Conservation (phyloP, 1,140 invertebrate genomes). For the Rhysida immarginata region DNA sequence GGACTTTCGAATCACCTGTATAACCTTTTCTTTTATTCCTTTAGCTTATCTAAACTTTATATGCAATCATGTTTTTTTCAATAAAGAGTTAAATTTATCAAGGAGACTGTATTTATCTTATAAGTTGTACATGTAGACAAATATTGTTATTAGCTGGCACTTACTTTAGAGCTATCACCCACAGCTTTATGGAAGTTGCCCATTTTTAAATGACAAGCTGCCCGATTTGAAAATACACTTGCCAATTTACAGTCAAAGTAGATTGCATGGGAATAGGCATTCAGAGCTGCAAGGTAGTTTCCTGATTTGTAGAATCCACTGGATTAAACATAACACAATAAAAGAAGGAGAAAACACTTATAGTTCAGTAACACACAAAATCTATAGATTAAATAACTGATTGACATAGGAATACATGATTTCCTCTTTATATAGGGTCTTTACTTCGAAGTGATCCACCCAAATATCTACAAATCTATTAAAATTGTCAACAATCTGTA, state of each 20-base stretch:
- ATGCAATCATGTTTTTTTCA: background rate
- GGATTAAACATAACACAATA: no score
- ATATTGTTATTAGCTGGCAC: background rate
- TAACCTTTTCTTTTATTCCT: background rate
- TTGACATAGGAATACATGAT: background rate
- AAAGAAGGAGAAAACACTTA: slow-evolving; percentile 1
- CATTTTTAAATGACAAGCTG: slow-evolving; percentile 54
- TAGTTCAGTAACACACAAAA: background rate
- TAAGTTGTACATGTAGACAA: background rate
- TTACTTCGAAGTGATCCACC: background rate
- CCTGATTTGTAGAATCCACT: slow-evolving; percentile 52
- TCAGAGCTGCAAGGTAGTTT: slow-evolving; percentile 62
- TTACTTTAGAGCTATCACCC: slow-evolving; percentile 44
- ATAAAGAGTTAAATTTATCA: background rate
- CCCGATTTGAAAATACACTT: slow-evolving; percentile 54
- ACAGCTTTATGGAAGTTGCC: slow-evolving; percentile 54
- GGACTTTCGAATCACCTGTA: no score
- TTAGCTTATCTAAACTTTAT: background rate
- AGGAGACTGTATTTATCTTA: background rate
- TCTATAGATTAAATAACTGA: background rate
- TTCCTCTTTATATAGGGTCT: background rate
- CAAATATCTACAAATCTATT: no score
- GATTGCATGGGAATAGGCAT: slow-evolving; percentile 62
- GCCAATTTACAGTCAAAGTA: slow-evolving; percentile 53
- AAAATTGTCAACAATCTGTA: no score